Percentiles rank a stretch among this genome's conserved stretches.
Conservation (phyloP, 2,797 vertebrate genomes). For the Epinephelus malabaricus region DNA sequence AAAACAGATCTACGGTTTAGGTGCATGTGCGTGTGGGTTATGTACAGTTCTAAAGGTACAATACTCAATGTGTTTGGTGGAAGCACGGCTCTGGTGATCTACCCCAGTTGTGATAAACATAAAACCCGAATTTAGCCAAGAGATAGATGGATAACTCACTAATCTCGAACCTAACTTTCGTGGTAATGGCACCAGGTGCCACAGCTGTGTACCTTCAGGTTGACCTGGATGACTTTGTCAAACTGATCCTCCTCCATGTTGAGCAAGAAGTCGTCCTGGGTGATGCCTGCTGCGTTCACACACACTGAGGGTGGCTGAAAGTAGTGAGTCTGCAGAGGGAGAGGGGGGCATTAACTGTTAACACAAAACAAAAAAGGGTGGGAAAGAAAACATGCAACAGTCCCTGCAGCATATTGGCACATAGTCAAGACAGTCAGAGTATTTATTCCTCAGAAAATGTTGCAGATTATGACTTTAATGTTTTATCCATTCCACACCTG, state of each 20-base stretch:
- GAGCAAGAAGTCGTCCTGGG: constrained; percentile 89
- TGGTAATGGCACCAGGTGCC: background rate
- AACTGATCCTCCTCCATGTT: constrained; percentile 89
- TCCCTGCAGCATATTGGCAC: background rate
- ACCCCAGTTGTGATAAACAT: too few species aligned
- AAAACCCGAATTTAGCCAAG: too few species aligned
- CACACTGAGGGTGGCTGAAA: constrained; percentile 90
- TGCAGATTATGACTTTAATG: background rate
- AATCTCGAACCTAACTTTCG: too few species aligned
- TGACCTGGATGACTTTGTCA: constrained; percentile 89
- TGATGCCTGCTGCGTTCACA: constrained; percentile 91
- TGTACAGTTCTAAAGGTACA: too few species aligned
- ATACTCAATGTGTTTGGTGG: too few species aligned
- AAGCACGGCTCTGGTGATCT: too few species aligned
- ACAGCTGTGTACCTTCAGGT: constrained; percentile 88
- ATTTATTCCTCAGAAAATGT: background rate
- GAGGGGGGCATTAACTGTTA: background rate
- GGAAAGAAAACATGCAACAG: too few species aligned
- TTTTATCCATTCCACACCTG: constrained; percentile 82
- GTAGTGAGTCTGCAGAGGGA: constrained; percentile 81
- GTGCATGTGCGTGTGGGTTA: too few species aligned
- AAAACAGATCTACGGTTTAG: too few species aligned
- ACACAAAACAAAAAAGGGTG: background rate
- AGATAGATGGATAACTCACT: too few species aligned
- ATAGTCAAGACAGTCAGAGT: background rate